These are phyloP conservation scores for Gallinago jamesoni DNA, from an alignment of 2,113 vertebrate species.

Conservation along the genomic window DNA sequence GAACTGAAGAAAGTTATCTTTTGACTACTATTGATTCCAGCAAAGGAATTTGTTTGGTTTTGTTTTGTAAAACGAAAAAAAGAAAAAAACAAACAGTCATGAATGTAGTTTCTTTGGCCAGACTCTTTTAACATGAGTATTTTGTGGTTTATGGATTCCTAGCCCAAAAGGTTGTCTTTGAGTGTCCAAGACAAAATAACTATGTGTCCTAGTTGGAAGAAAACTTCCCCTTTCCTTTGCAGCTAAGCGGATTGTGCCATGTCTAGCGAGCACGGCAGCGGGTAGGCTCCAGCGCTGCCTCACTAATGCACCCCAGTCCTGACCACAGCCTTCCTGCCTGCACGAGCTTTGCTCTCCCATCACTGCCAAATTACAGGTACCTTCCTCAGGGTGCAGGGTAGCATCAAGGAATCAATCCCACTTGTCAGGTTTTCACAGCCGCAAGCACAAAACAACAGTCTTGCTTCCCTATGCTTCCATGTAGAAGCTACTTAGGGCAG, in stretches of 20 bases:
- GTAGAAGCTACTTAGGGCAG: background rate
- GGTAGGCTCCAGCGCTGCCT: background rate
- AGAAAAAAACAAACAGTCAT: background rate
- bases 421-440: background rate
- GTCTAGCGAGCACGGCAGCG: background rate
- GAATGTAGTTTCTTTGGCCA: conserved; percentile 1
- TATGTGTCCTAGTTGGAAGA: conserved; percentile 50
- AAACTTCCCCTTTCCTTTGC: conserved; percentile 22
- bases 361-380: background rate
- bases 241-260: background rate
- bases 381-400: background rate
- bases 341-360: background rate
- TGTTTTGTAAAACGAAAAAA: conserved; percentile 1
- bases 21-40: background rate
- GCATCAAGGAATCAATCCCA: background rate
- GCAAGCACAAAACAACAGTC: background rate
- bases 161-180: conserved; percentile 19
- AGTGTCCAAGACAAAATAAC: conserved; percentile 55
- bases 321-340: background rate
- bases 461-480: background rate
- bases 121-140: conserved; percentile 53
- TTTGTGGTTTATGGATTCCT: conserved; percentile 55
- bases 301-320: background rate
- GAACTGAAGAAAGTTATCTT: background rate
- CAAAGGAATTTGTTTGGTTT: background rate